Evolutionary conservation across 2,888 invertebrate genomes (phyloP).

Genomic region (Conchocele bisecta): DNA sequence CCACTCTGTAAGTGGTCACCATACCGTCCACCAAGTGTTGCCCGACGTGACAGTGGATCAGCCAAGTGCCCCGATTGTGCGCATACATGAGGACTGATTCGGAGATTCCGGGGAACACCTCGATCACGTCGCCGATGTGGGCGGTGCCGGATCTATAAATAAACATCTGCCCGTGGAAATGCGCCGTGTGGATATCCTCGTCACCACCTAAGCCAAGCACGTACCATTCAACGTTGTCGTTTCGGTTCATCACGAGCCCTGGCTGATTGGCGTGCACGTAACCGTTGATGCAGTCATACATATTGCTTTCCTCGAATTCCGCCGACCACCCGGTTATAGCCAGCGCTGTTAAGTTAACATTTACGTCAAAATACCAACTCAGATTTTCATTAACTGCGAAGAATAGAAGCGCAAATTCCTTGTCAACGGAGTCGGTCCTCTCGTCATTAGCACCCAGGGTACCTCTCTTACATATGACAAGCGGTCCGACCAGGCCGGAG

Average conservation of each 20-base stretch:
- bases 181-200: conserved; percentile 58
- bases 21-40: conserved; percentile 61
- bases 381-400: conserved; percentile 67
- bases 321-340: conserved; percentile 5
- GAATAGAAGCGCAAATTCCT: conserved; percentile 69
- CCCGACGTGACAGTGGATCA: conserved; percentile 66
- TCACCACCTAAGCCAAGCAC: conserved; percentile 56
- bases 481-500: conserved; percentile 59
- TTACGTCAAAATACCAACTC: conserved; percentile 70
- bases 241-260: conserved; percentile 37
- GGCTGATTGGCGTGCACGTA: conserved; percentile 49
- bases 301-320: conserved; percentile 53
- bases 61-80: conserved; percentile 66
- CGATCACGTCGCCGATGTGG: conserved; percentile 65
- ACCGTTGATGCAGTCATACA: conserved; percentile 58
- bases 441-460: conserved; percentile 21
- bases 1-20: conserved; percentile 57
- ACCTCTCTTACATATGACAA: conserved; percentile 58
- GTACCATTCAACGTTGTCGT: conserved; percentile 54
- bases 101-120: conserved; percentile 69
- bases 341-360: conserved; percentile 44
- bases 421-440: conserved; percentile 56
- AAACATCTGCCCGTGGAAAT: conserved; percentile 66
- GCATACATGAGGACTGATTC: conserved; percentile 65
- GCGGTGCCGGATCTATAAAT: conserved; percentile 27